Base-by-base conservation (phyloP, 1,140 invertebrate genomes). In the Habropoda laboriosa region DNA sequence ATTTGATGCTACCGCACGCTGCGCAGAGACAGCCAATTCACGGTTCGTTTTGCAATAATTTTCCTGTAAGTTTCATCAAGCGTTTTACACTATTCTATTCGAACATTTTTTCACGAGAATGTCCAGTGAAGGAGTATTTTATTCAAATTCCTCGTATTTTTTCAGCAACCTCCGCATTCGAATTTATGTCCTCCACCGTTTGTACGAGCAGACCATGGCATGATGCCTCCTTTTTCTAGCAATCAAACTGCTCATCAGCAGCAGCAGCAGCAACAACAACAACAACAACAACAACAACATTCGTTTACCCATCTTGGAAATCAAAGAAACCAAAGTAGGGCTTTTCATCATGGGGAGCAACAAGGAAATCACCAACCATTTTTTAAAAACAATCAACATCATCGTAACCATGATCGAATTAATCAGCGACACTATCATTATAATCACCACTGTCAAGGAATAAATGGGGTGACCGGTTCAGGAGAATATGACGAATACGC, bases 401-500 rank as follows among this genome's bases (percentile, higher is more conserved):
- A 92, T 72, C 92, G 91, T 30, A 87, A 87, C 75, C 82, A 89
- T 45, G 89, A 92, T 71, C 84, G 89, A 45, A 90, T 90, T 70
- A 92, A 91, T 85, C 89, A 87, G 75, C 85, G 85, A 68, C 84
- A 91, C 63, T 87, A 91, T 60, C 84, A 89, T 51, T 80, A 89
- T 63, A 81, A 90, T 72, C 86, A 89, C 35, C 86, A 90, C 12
- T 70, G 79, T 38, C 88, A 91, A 16, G 87, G 87, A 47, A 68
- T 90, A 27, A 93, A 92, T 79, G 90, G 90, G 32, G 76, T 87
- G 32, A 87, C 80, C 61, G 86, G 84, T 55, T 89, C 86, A 18
- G 91, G 91, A 35, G 94, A 94, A 21, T 91, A 91, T 2, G 97
- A 98, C 91, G 96, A 97, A 87, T 98, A 98, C 90, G 96, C 96